Evolutionary conservation across 2,888 invertebrate genomes (phyloP).

Genomic region (Helicoverpa assulta): DNA sequence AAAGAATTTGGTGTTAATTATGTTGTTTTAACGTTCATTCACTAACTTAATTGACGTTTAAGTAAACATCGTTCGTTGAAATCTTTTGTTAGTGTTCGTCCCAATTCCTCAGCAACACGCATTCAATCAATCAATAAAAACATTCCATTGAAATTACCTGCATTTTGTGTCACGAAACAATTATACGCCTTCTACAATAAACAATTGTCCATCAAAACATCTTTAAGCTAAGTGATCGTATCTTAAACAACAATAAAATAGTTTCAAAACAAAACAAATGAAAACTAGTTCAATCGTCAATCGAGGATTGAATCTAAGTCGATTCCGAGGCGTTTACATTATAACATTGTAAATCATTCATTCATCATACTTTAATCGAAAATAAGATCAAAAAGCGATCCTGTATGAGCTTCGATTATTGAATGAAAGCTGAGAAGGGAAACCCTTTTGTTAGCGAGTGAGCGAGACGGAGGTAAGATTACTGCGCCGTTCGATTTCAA

Average conservation of each 20-base stretch:
- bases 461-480: slow-evolving; percentile 63
- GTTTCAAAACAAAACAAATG: slow-evolving; percentile 21
- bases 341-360: slow-evolving; percentile 73
- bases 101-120: slow-evolving; percentile 12
- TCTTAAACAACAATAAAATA: slow-evolving; percentile 13
- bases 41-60: background rate
- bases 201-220: background rate
- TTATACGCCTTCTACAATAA: slow-evolving; percentile 9
- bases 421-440: slow-evolving; percentile 70
- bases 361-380: slow-evolving; percentile 78
- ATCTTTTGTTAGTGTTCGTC: slow-evolving; percentile 56
- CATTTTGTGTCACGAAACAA: slow-evolving; percentile 18
- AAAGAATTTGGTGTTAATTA: background rate
- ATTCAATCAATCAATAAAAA: slow-evolving; percentile 9
- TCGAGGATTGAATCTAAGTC: slow-evolving; percentile 44
- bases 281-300: slow-evolving; percentile 24
- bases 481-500: slow-evolving; percentile 75
- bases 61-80: slow-evolving; percentile 55
- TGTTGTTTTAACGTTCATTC: background rate
- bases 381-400: slow-evolving; percentile 68
- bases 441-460: slow-evolving; percentile 34
- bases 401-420: slow-evolving; percentile 70
- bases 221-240: background rate
- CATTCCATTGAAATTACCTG: slow-evolving; percentile 24
- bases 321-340: slow-evolving; percentile 56